A percentile compares a stretch with the other conserved stretches of the same genome.
Conservation (phyloP, 2,113 vertebrate species). For the Toxotes jaculatrix region DNA sequence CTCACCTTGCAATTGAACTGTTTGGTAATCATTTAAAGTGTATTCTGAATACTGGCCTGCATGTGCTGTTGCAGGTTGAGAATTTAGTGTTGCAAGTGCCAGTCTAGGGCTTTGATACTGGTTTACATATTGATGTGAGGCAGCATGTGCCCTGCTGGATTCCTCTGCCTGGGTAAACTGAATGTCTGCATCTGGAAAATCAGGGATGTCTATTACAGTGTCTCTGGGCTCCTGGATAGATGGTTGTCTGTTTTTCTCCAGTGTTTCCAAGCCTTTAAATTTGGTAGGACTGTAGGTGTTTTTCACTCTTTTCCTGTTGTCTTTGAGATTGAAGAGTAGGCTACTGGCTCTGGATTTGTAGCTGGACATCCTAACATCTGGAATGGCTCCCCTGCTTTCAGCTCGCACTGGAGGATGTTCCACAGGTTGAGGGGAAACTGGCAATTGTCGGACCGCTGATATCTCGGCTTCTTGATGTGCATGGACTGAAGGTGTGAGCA, state of each 20-base stretch:
- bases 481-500: constrained; percentile 87
- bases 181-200: constrained; percentile 53
- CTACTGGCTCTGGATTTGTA: constrained; percentile 91
- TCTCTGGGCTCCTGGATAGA: constrained; percentile 76
- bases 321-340: constrained; percentile 95
- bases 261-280: constrained; percentile 83
- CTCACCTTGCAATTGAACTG: constrained; percentile 68
- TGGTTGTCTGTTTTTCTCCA: constrained; percentile 75
- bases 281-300: constrained; percentile 90
- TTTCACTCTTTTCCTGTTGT: constrained; percentile 93
- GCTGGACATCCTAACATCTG: constrained; percentile 77
- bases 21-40: constrained; percentile 66
- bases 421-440: constrained; percentile 72
- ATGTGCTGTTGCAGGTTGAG: constrained; percentile 43
- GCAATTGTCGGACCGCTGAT: constrained; percentile 62
- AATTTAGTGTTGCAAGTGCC: constrained; percentile 34
- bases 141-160: constrained; percentile 25
- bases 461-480: constrained; percentile 81
- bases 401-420: constrained; percentile 76
- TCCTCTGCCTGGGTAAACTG: constrained; percentile 48
- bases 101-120: constrained; percentile 48
- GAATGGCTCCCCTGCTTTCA: constrained; percentile 76
- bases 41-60: constrained; percentile 50
- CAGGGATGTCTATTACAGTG: constrained; percentile 74
- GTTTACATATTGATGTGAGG: constrained; percentile 47